These are phyloP conservation scores for Astreopora myriophthalma DNA, from an alignment of 64 coral and sea anemone genomes.

Conservation along the genomic window DNA sequence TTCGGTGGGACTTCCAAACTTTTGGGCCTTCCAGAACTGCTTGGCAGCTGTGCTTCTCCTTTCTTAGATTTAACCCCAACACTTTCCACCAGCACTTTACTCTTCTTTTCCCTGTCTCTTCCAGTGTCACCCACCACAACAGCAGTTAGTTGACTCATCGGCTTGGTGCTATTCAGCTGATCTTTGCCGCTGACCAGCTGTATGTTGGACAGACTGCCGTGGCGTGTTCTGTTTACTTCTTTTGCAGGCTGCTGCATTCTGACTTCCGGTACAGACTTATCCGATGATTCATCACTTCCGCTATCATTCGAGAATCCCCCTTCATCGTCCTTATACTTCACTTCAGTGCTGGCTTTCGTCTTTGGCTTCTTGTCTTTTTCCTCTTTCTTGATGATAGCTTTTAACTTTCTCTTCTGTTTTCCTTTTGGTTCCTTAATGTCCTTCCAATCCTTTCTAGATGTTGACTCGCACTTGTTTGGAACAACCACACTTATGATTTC, in stretches of 20 bases:
- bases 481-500: slow-evolving; percentile 47
- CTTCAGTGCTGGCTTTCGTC: slow-evolving; percentile 25
- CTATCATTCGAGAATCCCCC: slow-evolving; percentile 72
- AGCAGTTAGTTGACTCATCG: not conserved
- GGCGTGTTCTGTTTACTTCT: slow-evolving; percentile 55
- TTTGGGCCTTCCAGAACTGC: not conserved
- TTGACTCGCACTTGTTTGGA: slow-evolving; percentile 18
- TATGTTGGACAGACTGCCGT: slow-evolving; percentile 51
- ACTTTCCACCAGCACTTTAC: not conserved
- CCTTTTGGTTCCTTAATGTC: slow-evolving; percentile 78
- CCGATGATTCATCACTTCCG: slow-evolving; percentile 69
- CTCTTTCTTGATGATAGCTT: slow-evolving; percentile 64
- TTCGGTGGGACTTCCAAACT: slow-evolving; percentile 25
- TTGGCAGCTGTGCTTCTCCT: slow-evolving; percentile 32
- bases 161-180: not conserved
- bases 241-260: slow-evolving; percentile 62
- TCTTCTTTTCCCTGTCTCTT: slow-evolving; percentile 7
- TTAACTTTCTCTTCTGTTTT: slow-evolving; percentile 83
- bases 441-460: slow-evolving; percentile 18
- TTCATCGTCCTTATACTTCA: slow-evolving; percentile 56
- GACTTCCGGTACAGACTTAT: slow-evolving; percentile 66
- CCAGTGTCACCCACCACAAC: not conserved
- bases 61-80: slow-evolving; percentile 9
- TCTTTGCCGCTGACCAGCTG: not conserved
- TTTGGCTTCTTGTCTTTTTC: slow-evolving; percentile 63